Base-by-base conservation (phyloP, 2,888 invertebrate genomes). In the Sturmia bella region DNA sequence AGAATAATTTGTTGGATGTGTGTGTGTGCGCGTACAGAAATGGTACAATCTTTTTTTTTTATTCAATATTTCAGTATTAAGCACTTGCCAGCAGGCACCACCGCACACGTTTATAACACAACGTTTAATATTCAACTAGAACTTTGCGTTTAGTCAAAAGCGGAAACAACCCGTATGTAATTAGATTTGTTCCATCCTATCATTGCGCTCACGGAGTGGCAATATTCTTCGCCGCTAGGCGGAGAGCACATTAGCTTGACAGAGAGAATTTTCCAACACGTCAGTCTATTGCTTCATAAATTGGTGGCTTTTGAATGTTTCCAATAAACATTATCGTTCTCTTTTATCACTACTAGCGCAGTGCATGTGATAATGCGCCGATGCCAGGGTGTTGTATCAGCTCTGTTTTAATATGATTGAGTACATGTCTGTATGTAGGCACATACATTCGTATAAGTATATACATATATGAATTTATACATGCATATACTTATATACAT, bases 41-140 rank as follows among this genome's bases (percentile, higher is more conserved):
- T 73, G 37, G 24, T 66, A 57, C 13, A 41, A 13, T 56, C 9
- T 32, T 3, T 32, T 3, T 32, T 32, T 32, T 27, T 15, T 64
- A 41, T 15, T 45, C 56, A 41, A 43, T 52, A 59, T 61, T 61
- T 43, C 45, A 50, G 37, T 27, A 45, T 70, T 70, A 70, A 56
- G 57, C 57, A 72, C 50, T 78, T 78, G 64, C 52, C 78, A 64
- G 59, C 52, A 78, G 57, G 59, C 52, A 78, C 50, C 41, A 61
- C 50, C 41, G 54, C 73, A 64, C 79, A 76, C 84, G 79, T 69
- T 83, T 70, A 74, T 76, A 63, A 69, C 45, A 83, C 84, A 69
- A 77, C 84, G 83, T 76, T 80, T 74, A 70, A 80, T 75, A 79
- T 74, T 78, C 83, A 84, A 85, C 85, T 85, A 85, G 85, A 85